These are phyloP conservation scores for Nezara viridula DNA, from an alignment of 2,888 invertebrate species.

Conservation along the genomic window DNA sequence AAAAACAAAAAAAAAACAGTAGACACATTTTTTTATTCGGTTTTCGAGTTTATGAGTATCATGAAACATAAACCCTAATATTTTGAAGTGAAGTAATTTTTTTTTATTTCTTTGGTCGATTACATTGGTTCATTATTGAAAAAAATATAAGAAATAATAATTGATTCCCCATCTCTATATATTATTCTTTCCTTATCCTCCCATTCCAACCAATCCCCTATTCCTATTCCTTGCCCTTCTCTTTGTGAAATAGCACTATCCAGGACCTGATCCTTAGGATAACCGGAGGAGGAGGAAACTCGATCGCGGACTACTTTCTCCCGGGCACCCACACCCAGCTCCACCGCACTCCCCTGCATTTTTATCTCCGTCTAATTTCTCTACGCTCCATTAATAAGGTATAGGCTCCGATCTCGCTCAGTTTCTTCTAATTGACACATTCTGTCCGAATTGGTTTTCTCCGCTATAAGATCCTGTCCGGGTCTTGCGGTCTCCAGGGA, in stretches of 20 bases:
- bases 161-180: too few relatives aligned
- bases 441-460: slow-evolving; percentile 2
- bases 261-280: neutral
- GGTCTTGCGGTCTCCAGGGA: neutral
- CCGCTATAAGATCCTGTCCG: slow-evolving; percentile 10
- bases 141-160: too few relatives aligned
- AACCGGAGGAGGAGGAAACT: neutral
- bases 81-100: too few relatives aligned
- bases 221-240: too few relatives aligned
- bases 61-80: too few relatives aligned
- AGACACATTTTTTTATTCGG: too few relatives aligned
- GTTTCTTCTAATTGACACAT: slow-evolving; percentile 27
- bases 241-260: neutral
- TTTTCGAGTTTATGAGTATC: too few relatives aligned
- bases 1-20: too few relatives aligned
- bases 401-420: neutral
- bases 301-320: slow-evolving; percentile 40
- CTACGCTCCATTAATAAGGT: neutral
- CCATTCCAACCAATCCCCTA: too few relatives aligned
- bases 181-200: too few relatives aligned
- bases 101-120: too few relatives aligned
- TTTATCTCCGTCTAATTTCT: slow-evolving; percentile 35
- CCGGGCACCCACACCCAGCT: slow-evolving; percentile 36
- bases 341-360: slow-evolving; percentile 26
- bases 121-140: too few relatives aligned